Conservation (phyloP, 2,888 invertebrate species). For the Acheta domesticus region DNA sequence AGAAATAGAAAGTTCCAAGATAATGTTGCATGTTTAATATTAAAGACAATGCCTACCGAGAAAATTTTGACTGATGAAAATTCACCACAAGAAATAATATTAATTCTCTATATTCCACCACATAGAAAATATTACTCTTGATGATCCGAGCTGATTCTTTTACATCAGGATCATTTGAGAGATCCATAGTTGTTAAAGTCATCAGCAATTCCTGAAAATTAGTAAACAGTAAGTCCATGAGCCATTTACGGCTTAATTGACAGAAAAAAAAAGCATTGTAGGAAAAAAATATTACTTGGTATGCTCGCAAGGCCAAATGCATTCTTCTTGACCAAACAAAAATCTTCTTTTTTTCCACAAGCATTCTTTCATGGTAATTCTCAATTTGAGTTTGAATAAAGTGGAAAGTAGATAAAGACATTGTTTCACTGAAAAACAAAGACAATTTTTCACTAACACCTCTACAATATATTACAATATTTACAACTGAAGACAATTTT, state of each 20-base stretch:
- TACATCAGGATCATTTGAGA: constrained; percentile 64
- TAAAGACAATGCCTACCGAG: constrained; percentile 55
- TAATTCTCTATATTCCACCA: constrained; percentile 90
- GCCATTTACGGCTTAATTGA: background rate
- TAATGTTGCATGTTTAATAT: too few relatives aligned
- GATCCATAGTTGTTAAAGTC: constrained; percentile 80
- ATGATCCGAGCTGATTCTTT: constrained; percentile 79
- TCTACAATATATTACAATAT: constrained; percentile 7
- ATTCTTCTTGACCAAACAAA: constrained; percentile 78
- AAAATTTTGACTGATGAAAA: constrained; percentile 83
- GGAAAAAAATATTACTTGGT: constrained; percentile 49
- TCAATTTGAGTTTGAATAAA: constrained; percentile 92
- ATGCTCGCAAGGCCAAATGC: constrained; percentile 75
- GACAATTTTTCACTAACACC: constrained; percentile 28
- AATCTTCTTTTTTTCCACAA: constrained; percentile 80
- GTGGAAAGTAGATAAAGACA: constrained; percentile 88
- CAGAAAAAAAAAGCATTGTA: background rate
- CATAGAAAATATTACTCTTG: constrained; percentile 88
- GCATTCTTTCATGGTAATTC: constrained; percentile 76
- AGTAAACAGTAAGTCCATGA: constrained; percentile 24
- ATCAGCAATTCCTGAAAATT: constrained; percentile 72
- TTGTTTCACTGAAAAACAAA: constrained; percentile 73
- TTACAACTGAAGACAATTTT: background rate
- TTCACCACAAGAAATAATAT: constrained; percentile 73
- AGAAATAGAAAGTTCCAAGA: too few relatives aligned